Conservation (phyloP, 2,888 invertebrate genomes). For the Diarsia mendica region DNA sequence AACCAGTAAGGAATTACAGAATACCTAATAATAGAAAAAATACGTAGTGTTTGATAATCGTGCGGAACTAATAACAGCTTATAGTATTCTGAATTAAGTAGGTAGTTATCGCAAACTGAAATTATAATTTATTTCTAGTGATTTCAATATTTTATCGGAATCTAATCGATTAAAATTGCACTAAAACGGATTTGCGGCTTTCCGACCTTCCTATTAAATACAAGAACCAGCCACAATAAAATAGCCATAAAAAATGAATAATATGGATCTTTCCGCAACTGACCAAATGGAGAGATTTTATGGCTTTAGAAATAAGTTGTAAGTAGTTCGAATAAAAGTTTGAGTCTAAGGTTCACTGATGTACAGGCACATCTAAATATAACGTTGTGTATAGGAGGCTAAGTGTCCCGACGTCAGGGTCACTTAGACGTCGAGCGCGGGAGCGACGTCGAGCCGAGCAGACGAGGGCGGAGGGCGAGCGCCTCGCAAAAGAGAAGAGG, state of each 20-base stretch:
- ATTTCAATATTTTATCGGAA: conserved; percentile 2
- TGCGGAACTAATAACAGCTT: background rate
- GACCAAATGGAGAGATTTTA: conserved; percentile 9
- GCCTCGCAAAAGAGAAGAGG: conserved; percentile 78
- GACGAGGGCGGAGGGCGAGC: conserved; percentile 83
- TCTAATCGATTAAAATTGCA: conserved; percentile 7
- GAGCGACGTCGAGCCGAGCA: conserved; percentile 80
- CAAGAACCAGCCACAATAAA: background rate
- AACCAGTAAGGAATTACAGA: conserved; percentile 35
- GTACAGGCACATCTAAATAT: background rate
- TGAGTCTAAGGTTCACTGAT: background rate
- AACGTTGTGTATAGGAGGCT: conserved; percentile 74
- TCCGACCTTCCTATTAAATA: background rate
- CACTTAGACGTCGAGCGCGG: conserved; percentile 80
- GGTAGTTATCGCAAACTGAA: background rate
- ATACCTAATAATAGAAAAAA: background rate
- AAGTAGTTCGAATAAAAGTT: conserved; percentile 26
- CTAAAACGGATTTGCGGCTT: background rate
- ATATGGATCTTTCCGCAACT: background rate
- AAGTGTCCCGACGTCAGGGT: conserved; percentile 83
- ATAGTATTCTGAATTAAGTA: background rate
- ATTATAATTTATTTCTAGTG: background rate
- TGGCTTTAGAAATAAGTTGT: conserved; percentile 39
- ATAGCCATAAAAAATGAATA: background rate
- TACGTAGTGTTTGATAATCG: conserved; percentile 3